Percentiles rank a stretch among this genome's conserved stretches.
Conservation (phyloP, 1,140 invertebrate species). For the Penaeus japonicus region DNA sequence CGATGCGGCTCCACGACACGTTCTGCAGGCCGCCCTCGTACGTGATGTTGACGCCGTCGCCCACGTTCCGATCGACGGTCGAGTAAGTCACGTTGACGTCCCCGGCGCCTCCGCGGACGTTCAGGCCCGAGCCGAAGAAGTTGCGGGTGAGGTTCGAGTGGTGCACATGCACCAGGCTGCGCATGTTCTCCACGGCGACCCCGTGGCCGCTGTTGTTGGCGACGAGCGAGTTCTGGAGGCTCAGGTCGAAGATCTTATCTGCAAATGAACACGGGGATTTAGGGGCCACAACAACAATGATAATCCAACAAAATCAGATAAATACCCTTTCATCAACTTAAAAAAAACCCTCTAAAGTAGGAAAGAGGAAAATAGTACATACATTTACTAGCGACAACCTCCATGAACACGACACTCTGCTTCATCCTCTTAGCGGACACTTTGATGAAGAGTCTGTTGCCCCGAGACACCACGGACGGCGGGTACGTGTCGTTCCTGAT, state of each 20-base stretch:
- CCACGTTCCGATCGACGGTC: conserved; percentile 88
- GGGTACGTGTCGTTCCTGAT: conserved; percentile 66
- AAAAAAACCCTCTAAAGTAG: not conserved
- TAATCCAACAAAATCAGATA: not conserved
- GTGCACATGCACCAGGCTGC: conserved; percentile 82
- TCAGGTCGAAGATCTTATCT: conserved; percentile 86
- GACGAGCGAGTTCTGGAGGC: conserved; percentile 84
- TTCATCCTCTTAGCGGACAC: conserved; percentile 76
- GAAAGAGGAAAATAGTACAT: conserved; percentile 60
- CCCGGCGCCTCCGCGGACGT: conserved; percentile 84
- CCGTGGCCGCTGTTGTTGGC: conserved; percentile 92
- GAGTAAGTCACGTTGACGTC: conserved; percentile 92
- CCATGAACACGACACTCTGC: conserved; percentile 77
- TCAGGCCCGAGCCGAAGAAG: conserved; percentile 85
- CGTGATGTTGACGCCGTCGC: conserved; percentile 73
- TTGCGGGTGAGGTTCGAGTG: conserved; percentile 85
- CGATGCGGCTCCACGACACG: conserved; percentile 80
- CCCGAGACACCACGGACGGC: conserved; percentile 51
- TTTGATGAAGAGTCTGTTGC: conserved; percentile 62
- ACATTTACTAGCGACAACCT: conserved; percentile 77
- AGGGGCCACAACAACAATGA: not conserved
- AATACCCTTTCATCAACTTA: not conserved
- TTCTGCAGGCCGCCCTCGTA: conserved; percentile 90
- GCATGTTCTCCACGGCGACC: conserved; percentile 82
- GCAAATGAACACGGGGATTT: conserved; percentile 56